Conservation (phyloP, 2,113 vertebrate genomes). For the Heterotilapia buettikoferi region DNA sequence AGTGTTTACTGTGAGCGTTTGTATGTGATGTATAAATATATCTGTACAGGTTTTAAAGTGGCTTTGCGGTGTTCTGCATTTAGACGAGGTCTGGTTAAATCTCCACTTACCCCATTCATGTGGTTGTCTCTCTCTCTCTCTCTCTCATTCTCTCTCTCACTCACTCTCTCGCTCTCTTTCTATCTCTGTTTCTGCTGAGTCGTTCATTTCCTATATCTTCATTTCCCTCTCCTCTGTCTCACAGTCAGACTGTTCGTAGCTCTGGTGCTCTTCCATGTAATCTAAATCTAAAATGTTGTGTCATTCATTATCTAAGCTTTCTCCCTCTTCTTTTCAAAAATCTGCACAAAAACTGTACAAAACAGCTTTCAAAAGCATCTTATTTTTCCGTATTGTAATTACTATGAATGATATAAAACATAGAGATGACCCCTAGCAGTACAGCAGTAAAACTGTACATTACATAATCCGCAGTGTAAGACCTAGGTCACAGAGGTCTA, state of each 20-base stretch:
- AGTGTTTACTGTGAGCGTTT: constrained; percentile 22
- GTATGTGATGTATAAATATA: constrained; percentile 62
- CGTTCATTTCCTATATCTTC: constrained; percentile 17
- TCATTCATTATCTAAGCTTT: not conserved
- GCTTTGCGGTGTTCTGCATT: constrained; percentile 69
- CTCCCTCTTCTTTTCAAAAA: not conserved
- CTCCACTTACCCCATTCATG: constrained; percentile 62
- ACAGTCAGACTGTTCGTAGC: not conserved
- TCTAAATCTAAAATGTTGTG: not conserved
- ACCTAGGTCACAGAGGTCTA: not conserved
- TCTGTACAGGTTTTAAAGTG: constrained; percentile 69
- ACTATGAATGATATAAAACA: not conserved
- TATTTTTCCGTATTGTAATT: not conserved
- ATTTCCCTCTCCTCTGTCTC: not conserved
- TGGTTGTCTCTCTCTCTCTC: constrained; percentile 36
- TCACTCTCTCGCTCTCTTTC: not conserved
- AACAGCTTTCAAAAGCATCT: not conserved
- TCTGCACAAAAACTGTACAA: not conserved
- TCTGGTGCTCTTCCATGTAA: not conserved
- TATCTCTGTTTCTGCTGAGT: constrained; percentile 13
- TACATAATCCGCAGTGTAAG: not conserved
- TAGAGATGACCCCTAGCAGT: rapidly evolving
- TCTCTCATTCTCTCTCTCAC: not conserved
- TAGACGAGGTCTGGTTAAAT: constrained; percentile 55
- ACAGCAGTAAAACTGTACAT: not conserved